Evolutionary conservation across 2,113 vertebrate genomes (phyloP).

Genomic region (Phyllostomus discolor): DNA sequence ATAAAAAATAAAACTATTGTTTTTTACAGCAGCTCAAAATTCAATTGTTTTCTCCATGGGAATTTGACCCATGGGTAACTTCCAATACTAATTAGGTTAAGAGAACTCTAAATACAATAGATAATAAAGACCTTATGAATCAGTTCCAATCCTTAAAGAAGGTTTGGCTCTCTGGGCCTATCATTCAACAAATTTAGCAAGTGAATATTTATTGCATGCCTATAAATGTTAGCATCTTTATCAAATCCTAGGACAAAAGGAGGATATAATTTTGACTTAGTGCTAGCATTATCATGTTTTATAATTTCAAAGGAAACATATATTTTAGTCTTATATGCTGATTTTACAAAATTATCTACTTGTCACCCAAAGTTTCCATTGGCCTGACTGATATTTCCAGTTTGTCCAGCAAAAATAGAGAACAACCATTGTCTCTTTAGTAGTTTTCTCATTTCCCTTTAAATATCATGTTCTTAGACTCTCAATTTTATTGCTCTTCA

Average conservation of each 20-base stretch:
- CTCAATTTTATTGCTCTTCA: background rate
- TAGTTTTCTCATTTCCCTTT: background rate
- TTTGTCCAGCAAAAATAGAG: background rate
- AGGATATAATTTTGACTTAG: background rate
- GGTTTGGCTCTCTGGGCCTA: background rate
- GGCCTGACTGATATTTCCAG: background rate
- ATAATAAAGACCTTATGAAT: conserved; percentile 6
- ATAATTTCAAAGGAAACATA: background rate
- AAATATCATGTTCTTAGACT: background rate
- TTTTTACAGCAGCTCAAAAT: conserved; percentile 7
- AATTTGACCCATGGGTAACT: background rate
- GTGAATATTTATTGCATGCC: background rate
- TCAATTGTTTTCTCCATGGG: background rate
- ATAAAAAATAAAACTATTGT: background rate
- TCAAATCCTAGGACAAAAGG: background rate
- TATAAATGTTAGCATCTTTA: background rate
- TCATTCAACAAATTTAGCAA: conserved; percentile 14
- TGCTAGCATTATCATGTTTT: background rate
- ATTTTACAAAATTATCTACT: background rate
- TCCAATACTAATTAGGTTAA: background rate
- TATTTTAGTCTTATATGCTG: background rate
- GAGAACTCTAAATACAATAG: background rate
- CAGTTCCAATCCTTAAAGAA: background rate
- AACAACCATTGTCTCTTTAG: background rate
- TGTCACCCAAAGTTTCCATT: background rate